phyloP scores from a whole-genome alignment of 2,888 invertebrate species.

The Nasonovia ribisnigri region DNA sequence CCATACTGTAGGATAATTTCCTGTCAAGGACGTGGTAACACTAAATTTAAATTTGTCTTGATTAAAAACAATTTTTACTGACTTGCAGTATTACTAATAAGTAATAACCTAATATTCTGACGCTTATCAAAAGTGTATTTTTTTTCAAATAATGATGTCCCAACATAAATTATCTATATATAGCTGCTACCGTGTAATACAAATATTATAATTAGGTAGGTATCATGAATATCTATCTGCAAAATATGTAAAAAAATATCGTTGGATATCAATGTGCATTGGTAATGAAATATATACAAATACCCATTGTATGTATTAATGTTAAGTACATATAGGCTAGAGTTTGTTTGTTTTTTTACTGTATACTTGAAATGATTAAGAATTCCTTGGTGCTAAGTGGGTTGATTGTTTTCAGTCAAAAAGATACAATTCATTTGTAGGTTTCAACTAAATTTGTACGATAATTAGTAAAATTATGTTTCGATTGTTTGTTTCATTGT shows the following conservation, averaged over 20 bases:
- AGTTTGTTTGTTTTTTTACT: too few species aligned
- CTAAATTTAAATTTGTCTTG: conserved; percentile 18
- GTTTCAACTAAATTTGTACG: neutral
- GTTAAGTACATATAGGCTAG: too few species aligned
- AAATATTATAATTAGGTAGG: neutral
- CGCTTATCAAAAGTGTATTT: neutral
- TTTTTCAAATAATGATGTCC: neutral
- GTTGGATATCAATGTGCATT: neutral
- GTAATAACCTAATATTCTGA: neutral
- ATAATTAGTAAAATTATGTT: neutral
- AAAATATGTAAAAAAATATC: neutral
- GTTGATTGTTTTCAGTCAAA: too few species aligned
- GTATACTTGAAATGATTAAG: too few species aligned
- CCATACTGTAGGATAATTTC: neutral
- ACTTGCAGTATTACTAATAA: neutral
- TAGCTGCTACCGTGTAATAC: neutral
- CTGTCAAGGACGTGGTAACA: neutral
- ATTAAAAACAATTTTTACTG: conserved; percentile 9
- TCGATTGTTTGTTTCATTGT: neutral
- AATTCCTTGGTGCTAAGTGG: too few species aligned
- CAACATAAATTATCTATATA: neutral
- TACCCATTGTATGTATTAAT: neutral
- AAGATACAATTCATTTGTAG: too few species aligned
- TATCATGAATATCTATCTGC: neutral
- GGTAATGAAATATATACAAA: neutral